Percentiles rank a stretch among this genome's conserved stretches.
Conservation (phyloP, 2,113 vertebrate genomes). For the Labeo catla region DNA sequence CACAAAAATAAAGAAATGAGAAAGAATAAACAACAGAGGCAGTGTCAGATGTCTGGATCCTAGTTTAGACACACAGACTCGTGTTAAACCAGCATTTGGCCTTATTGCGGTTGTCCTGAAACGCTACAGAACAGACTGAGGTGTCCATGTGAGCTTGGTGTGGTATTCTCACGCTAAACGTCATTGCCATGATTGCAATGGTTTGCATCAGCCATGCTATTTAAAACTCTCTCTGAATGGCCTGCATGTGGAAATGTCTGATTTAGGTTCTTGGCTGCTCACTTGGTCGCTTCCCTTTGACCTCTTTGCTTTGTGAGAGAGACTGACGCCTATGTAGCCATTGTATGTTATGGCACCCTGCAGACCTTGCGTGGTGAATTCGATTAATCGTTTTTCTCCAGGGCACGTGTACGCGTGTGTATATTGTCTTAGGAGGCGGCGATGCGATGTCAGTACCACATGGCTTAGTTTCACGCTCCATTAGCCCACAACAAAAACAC, state of each 20-base stretch:
- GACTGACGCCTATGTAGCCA: not conserved
- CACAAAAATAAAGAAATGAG: not conserved
- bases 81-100: not conserved
- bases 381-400: conserved; percentile 31
- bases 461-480: conserved; percentile 51
- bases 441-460: conserved; percentile 45
- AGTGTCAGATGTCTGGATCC: not conserved
- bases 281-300: not conserved
- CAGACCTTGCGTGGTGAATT: not conserved
- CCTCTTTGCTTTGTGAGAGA: not conserved
- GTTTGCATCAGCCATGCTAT: conserved; percentile 53
- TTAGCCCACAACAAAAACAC: conserved; percentile 50
- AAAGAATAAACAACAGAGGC: not conserved
- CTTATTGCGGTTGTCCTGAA: not conserved
- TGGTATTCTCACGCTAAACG: conserved; percentile 1
- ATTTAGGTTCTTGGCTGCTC: not conserved
- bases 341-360: not conserved
- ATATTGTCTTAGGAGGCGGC: conserved; percentile 4
- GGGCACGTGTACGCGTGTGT: not conserved
- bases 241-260: conserved; percentile 34
- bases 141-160: not conserved
- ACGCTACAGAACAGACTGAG: not conserved
- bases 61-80: not conserved
- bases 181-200: conserved; percentile 23
- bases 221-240: conserved; percentile 41